Evolutionary conservation across 2,797 vertebrate species (phyloP).

Genomic region (Chelon labrosus): DNA sequence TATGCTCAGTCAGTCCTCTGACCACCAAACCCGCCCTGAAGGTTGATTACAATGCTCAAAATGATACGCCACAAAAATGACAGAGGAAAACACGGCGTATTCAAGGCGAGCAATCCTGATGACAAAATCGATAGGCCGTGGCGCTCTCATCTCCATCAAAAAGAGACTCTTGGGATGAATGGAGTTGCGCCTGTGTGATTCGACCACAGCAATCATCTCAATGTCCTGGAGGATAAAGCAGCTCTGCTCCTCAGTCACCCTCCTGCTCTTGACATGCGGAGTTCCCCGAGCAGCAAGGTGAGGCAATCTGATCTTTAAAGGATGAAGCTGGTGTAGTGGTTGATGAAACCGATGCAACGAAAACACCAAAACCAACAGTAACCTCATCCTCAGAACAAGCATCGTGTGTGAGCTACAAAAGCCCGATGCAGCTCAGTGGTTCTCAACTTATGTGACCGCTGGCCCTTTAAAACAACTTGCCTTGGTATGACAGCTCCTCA

Average conservation of each 20-base stretch:
- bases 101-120: constrained; percentile 61
- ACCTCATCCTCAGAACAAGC: constrained; percentile 1
- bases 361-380: background rate
- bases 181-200: constrained; percentile 50
- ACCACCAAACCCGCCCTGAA: constrained; percentile 57
- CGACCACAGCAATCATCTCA: constrained; percentile 66
- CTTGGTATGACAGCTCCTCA: background rate
- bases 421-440: background rate
- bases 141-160: constrained; percentile 72
- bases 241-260: constrained; percentile 28
- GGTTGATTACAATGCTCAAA: constrained; percentile 67
- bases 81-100: constrained; percentile 56
- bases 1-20: constrained; percentile 21
- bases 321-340: constrained; percentile 2
- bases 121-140: constrained; percentile 73
- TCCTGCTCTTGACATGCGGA: constrained; percentile 34
- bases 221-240: constrained; percentile 61
- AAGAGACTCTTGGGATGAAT: constrained; percentile 62
- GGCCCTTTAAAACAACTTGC: constrained; percentile 1
- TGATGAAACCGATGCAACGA: constrained; percentile 4
- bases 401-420: background rate
- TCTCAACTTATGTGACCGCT: background rate
- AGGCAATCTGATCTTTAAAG: constrained; percentile 26
- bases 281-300: constrained; percentile 35
- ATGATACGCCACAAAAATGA: constrained; percentile 65